Evolutionary conservation across 2,797 vertebrate species (phyloP), one percentile per base, ranked within the genome.

Genomic region (Myotis vivesi): DNA sequence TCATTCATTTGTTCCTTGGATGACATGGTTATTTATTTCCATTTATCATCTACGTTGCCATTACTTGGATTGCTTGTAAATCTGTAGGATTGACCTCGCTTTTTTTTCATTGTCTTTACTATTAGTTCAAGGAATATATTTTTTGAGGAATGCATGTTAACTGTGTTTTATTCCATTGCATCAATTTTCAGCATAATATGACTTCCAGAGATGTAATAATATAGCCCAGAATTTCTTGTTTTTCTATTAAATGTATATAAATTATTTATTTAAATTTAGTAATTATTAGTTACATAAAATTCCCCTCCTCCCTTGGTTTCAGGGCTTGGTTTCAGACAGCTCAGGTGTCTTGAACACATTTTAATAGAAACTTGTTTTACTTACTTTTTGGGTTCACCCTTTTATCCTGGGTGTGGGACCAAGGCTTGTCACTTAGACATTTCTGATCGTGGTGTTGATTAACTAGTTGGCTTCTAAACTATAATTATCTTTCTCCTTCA

Each of bases 401-500:
- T 68, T 94, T 91, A 76, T 66, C 55, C 93, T 91, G 96, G 96
- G 94, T 89, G 80, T 92, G 84, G 95, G 91, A 36, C 88, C 44
- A 41, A 94, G 12, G 33, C 80, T 91, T 97, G 95, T 96, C 93
- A 91, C 51, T 87, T 23, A 89, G 68, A 82, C 69, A 71, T 82
- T 94, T 96, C 79, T 96, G 97, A 96, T 96, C 59, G 38, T 87
- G 79, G 44, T 69, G 86, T 62, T 96, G 97, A 97, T 95, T 95
- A 97, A 77, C 77, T 91, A 82, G 68, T 83, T 92, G 92, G 51
- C 62, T 95, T 72, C 44, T 91, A 96, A 96, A 62, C 95, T 85
- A 30, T 97, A 97, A 97, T 96, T 96, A 97, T 95, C 90, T 90
- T 88, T 83, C 94, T 95, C 90, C 87, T 96, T 96, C 92, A 94